Conservation (phyloP, 30 jellyfish, hydroid and myxozoan genomes). For the Rhopilema esculentum region DNA sequence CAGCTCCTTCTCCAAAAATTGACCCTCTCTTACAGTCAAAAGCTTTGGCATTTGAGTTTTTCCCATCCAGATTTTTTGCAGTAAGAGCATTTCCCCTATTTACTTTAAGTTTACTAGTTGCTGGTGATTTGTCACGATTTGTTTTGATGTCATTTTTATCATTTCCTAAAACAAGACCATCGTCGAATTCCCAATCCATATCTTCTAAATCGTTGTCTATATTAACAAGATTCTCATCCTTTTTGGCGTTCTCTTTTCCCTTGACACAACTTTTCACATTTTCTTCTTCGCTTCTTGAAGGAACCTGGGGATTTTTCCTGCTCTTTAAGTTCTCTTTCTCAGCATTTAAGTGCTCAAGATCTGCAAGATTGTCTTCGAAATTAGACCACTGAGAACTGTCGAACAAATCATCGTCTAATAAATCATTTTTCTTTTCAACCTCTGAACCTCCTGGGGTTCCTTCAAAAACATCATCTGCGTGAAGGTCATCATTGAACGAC, state of each 20-base stretch:
- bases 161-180: constrained; percentile 14
- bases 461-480: background rate
- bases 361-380: background rate
- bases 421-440: background rate
- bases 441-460: background rate
- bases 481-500: background rate
- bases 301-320: background rate
- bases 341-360: background rate
- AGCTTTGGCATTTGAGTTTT: background rate
- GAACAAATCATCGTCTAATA: background rate
- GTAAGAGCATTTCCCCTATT: background rate
- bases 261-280: background rate
- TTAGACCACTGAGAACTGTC: background rate
- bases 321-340: background rate
- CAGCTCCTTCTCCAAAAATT: background rate
- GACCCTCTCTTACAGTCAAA: background rate
- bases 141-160: background rate
- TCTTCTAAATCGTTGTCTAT: constrained; percentile 32
- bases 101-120: background rate
- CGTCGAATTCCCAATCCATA: constrained; percentile 35
- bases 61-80: too few species aligned
- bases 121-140: background rate
- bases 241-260: too few species aligned
- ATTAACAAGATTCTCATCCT: background rate
- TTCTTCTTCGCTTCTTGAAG: background rate